A percentile compares a stretch with the other conserved stretches of the same genome.
Evolutionary conservation across 2,888 invertebrate species (phyloP).

Genomic region (Panopea generosa): DNA sequence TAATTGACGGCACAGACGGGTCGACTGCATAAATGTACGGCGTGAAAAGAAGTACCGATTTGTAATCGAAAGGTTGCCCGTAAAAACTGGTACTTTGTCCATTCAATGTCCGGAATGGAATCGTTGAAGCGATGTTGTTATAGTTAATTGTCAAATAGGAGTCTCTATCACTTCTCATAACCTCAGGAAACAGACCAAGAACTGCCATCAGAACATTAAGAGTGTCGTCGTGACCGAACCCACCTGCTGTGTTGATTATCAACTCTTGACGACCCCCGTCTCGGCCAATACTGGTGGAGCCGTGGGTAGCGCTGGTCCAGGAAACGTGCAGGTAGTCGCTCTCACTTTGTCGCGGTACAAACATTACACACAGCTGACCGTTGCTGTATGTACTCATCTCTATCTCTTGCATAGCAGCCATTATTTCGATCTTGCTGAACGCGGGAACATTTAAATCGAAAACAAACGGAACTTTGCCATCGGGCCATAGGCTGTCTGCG

Average conservation of each 20-base stretch:
- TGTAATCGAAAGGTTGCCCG: slow-evolving; percentile 60
- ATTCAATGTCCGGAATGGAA: slow-evolving; percentile 25
- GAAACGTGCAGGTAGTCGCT: slow-evolving; percentile 60
- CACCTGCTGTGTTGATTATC: slow-evolving; percentile 27
- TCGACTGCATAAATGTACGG: slow-evolving; percentile 62
- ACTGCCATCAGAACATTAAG: slow-evolving; percentile 37
- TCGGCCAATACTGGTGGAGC: slow-evolving; percentile 28
- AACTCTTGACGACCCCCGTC: slow-evolving; percentile 36
- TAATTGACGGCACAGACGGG: slow-evolving; percentile 52
- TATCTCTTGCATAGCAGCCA: slow-evolving; percentile 64
- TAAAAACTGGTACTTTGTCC: slow-evolving; percentile 51
- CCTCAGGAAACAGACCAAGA: slow-evolving; percentile 33
- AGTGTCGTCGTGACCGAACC: slow-evolving; percentile 40
- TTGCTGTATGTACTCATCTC: slow-evolving; percentile 55
- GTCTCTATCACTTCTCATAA: slow-evolving; percentile 41
- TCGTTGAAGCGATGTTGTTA: slow-evolving; percentile 10
- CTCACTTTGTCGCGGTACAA: slow-evolving; percentile 47
- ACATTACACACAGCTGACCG: slow-evolving; percentile 46
- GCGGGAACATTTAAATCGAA: slow-evolving; percentile 42
- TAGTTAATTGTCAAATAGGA: slow-evolving; percentile 25
- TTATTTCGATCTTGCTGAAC: slow-evolving; percentile 55
- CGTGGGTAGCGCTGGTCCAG: slow-evolving; percentile 28
- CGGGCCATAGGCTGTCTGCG: slow-evolving; percentile 26
- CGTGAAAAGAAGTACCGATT: slow-evolving; percentile 57
- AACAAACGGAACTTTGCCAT: slow-evolving; percentile 34